These are phyloP conservation scores for Galemys pyrenaicus DNA, from an alignment of 2,113 vertebrate genomes.

Conservation along the genomic window DNA sequence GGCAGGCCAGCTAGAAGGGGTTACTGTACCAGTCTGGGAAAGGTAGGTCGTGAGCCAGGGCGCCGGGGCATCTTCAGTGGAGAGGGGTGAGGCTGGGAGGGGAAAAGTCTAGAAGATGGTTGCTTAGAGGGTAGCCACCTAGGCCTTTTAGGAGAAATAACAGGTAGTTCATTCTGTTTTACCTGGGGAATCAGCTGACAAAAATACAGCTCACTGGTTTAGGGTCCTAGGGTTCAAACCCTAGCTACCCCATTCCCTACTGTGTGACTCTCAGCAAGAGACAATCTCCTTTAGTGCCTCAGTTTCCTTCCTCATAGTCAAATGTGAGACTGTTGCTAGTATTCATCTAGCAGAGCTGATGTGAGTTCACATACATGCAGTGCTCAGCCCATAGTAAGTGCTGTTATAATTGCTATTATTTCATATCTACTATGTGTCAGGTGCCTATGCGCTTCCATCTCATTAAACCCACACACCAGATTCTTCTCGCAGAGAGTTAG, in stretches of 20 bases:
- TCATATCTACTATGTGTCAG: background rate
- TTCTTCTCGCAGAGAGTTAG: background rate
- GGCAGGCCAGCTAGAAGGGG: background rate
- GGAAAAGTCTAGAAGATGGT: background rate
- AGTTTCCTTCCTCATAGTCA: background rate
- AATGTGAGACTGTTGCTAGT: background rate
- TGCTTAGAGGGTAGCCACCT: background rate
- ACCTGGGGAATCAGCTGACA: background rate
- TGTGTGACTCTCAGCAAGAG: background rate
- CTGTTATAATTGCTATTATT: background rate
- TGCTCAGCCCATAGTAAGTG: background rate
- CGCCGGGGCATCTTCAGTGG: background rate
- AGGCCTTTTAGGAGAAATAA: background rate
- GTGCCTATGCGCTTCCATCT: background rate
- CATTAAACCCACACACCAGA: background rate
- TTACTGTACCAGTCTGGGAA: conserved; percentile 12
- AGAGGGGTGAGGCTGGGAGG: background rate
- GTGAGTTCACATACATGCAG: background rate
- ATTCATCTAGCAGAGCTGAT: too few species aligned
- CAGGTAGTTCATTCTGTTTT: background rate
- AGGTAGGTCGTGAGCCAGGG: background rate
- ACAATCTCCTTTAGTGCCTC: background rate
- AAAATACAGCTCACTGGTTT: background rate
- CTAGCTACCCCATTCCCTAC: background rate
- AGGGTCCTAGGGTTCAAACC: background rate